A percentile compares a stretch with the other conserved stretches of the same genome.
Conservation (phyloP, 2,888 invertebrate species). For the Prosapia bicincta region DNA sequence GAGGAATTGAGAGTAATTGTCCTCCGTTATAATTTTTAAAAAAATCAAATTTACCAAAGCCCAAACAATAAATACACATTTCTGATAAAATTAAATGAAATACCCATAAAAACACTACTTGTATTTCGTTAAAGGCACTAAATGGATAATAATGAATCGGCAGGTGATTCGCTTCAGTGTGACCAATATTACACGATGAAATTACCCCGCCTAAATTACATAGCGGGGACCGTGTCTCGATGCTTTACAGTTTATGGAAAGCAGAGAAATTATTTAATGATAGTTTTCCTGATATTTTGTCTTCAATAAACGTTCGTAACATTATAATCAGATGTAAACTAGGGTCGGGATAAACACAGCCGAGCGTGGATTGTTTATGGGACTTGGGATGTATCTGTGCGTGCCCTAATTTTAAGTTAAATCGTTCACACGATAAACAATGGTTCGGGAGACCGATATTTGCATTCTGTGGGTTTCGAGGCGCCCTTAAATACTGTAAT, state of each 20-base stretch:
- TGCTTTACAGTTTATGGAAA: constrained; percentile 16
- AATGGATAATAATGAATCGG: background rate
- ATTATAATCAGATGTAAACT: background rate
- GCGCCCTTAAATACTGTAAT: too few relatives aligned
- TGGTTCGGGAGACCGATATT: background rate
- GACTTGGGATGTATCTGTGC: background rate
- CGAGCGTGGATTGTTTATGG: background rate
- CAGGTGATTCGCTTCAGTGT: background rate
- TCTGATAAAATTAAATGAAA: background rate
- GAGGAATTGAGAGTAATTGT: too few relatives aligned
- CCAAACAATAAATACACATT: background rate
- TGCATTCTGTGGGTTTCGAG: background rate
- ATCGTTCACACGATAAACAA: background rate
- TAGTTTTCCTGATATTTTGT: constrained; percentile 18
- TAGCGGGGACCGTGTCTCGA: background rate
- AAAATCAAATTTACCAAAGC: too few relatives aligned
- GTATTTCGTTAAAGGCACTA: background rate
- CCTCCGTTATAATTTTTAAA: too few relatives aligned
- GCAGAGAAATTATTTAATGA: constrained; percentile 20
- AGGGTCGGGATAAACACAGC: background rate
- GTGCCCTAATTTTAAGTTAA: background rate
- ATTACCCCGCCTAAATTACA: constrained; percentile 21
- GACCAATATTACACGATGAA: background rate
- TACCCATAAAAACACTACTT: background rate
- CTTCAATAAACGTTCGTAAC: background rate